A percentile compares a stretch with the other conserved stretches of the same genome.
phyloP scores from a whole-genome alignment of 2,888 invertebrate species.

The Drosophila rellima region DNA sequence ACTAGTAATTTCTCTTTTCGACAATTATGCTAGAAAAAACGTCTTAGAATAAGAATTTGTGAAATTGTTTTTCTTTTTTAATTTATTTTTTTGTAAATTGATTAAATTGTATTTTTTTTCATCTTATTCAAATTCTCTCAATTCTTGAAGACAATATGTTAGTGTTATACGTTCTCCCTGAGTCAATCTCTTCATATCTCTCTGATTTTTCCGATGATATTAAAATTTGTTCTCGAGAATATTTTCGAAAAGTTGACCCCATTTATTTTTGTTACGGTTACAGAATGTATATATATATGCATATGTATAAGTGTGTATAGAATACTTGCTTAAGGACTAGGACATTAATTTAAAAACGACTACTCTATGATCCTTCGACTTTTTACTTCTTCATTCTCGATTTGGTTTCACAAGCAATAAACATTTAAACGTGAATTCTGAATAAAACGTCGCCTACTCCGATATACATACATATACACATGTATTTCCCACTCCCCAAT shows the following conservation, averaged over 20 bases:
- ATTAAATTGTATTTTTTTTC: constrained; percentile 13
- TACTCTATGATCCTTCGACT: constrained; percentile 16
- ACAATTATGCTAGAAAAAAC: constrained; percentile 41
- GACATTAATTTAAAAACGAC: constrained; percentile 25
- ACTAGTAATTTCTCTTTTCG: constrained; percentile 22
- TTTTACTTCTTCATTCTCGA: constrained; percentile 4
- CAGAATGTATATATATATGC: constrained; percentile 1
- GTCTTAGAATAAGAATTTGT: constrained; percentile 29
- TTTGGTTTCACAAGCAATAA: constrained; percentile 61
- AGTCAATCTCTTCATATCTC: background rate
- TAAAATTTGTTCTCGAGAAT: too few species aligned
- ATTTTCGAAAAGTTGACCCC: constrained; percentile 5
- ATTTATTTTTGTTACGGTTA: background rate
- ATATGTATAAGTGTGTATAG: constrained; percentile 19
- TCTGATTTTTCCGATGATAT: background rate
- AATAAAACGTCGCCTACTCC: constrained; percentile 37
- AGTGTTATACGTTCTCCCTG: constrained; percentile 2
- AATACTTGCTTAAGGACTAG: constrained; percentile 53
- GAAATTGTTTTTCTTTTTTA: constrained; percentile 12
- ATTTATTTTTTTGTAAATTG: constrained; percentile 17
- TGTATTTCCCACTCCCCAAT: constrained; percentile 5
- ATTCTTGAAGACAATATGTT: constrained; percentile 32
- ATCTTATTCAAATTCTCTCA: background rate
- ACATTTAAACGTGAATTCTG: constrained; percentile 69
- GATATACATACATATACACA: background rate